Evolutionary conservation across 1,140 invertebrate species (phyloP), one percentile per base, ranked within the genome.

Genomic region (Reticulitermes speratus): DNA sequence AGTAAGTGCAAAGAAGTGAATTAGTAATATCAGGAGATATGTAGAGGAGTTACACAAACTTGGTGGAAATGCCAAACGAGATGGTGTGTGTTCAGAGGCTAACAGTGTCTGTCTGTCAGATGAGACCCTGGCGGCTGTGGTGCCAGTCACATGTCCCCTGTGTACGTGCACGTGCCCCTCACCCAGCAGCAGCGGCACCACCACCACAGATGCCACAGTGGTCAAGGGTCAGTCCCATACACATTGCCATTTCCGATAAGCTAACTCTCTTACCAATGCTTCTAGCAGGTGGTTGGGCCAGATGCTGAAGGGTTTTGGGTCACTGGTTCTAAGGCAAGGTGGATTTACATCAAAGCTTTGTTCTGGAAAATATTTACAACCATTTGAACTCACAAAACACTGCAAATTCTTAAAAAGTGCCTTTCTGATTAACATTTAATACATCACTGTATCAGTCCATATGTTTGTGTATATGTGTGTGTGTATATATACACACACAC

Each of bases 91-190:
- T 55, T 75, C 25, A 75, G 65, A 75, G 65, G 65, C 65, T 75
- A 75, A 75, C n/a, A 75, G n/a, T 75, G n/a, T 75, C 25, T 75
- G 65, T 75, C 65, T 75, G 65, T 75, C 65, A 75, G 65, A 75
- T 75, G 65, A 75, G 16, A 75, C 65, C n/a, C 65, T 75, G 65
- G 65, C 65, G 14, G 83, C 30, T 19, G 23, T 82, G 32, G 81
- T 75, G 25, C 30, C 75, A 32, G 69, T 75, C 21, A 86, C 85
- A 82, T 86, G 85, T 32, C 85, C 85, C 30, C 81, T 69, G 44
- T 86, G 85, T 32, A 44, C 85, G 75, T 86, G 85, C 44, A 32
- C 69, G 59, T 82, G 85, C 44, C 59, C 85, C 44, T 84, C 83
- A 21, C 45, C 83, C 45, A 23, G 25, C 38, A 30, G 25, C 38